These are phyloP conservation scores for Hemistola chrysoprasaria DNA, from an alignment of 2,888 invertebrate species.

Conservation along the genomic window DNA sequence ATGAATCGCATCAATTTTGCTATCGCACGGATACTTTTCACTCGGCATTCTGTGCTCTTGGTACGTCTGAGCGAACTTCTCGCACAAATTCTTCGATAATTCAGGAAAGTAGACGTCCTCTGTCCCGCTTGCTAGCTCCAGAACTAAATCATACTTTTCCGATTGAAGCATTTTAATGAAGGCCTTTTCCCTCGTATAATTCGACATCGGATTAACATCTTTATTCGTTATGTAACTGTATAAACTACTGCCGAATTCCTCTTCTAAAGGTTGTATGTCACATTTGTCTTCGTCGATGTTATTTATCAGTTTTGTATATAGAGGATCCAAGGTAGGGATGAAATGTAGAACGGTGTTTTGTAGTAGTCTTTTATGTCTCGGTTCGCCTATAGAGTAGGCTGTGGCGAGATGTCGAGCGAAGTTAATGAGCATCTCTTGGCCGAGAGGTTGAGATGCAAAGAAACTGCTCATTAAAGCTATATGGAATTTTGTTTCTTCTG, in stretches of 20 bases:
- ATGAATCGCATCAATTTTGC: constrained; percentile 48
- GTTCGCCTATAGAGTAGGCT: constrained; percentile 87
- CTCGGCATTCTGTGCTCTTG: constrained; percentile 63
- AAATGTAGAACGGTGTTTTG: constrained; percentile 90
- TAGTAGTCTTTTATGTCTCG: constrained; percentile 84
- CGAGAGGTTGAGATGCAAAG: constrained; percentile 90
- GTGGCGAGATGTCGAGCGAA: constrained; percentile 90
- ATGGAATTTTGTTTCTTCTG: constrained; percentile 92
- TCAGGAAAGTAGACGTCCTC: constrained; percentile 82
- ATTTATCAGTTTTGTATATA: constrained; percentile 53
- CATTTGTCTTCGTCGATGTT: constrained; percentile 61
- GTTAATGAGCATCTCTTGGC: constrained; percentile 91
- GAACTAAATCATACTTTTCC: constrained; percentile 86
- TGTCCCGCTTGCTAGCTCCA: constrained; percentile 89
- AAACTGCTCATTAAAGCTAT: constrained; percentile 92
- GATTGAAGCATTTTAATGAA: constrained; percentile 85
- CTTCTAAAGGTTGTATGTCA: constrained; percentile 53
- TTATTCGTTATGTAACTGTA: constrained; percentile 70
- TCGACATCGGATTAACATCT: constrained; percentile 62
- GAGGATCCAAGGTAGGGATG: constrained; percentile 83
- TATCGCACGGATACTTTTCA: constrained; percentile 54
- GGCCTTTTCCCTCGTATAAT: constrained; percentile 79
- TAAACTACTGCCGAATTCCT: constrained; percentile 86
- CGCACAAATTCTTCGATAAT: constrained; percentile 62
- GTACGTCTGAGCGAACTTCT: constrained; percentile 71